Evolutionary conservation across 1,140 invertebrate genomes (phyloP), one percentile per base, ranked within the genome.

Genomic region (Saxidomus purpurata): DNA sequence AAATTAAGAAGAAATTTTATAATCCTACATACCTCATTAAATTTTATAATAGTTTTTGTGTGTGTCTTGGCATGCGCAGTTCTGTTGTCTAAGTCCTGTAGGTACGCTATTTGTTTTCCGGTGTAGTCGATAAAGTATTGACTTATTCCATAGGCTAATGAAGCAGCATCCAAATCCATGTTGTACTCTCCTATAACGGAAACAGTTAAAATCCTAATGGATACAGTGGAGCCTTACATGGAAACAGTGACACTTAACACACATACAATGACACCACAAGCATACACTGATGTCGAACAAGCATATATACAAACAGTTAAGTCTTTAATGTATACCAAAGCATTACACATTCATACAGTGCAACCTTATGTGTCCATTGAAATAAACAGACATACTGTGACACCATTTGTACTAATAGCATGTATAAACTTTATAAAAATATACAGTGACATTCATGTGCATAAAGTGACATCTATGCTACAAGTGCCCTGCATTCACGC

Each of bases 181-280:
- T 84, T 84, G 31, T 84, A 84, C 61, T 69, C 82, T 40, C 82
- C 82, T 84, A n/a, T 82, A 81, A 43, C n/a, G 28, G n/a, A n/a
- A n/a, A n/a, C n/a, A n/a, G n/a, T n/a, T n/a, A n/a, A n/a, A n/a
- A n/a, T n/a, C 61, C n/a, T n/a, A n/a, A n/a, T n/a, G n/a, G n/a
- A n/a, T n/a, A n/a, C n/a, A n/a, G 22, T 13, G 22, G 22, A 13
- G 11, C 49, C 22, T 13, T 22, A 11, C 22, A 52, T 52, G 22
- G 11, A 52, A 52, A 11, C 22, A 52, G 49, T 52, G 49, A 19
- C 6, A 22, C 8, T n/a, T 61, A n/a, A 8, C 59, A 61, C 59
- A 22, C n/a, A 61, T 61, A 25, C 28, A n/a, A 61, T 61, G 4
- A 61, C 28, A 52, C 49, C 22, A 61, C 9, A 22, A n/a, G 28